Base-by-base conservation (phyloP, 92 coral and sea anemone genomes). In the Zoanthus sociatus region DNA sequence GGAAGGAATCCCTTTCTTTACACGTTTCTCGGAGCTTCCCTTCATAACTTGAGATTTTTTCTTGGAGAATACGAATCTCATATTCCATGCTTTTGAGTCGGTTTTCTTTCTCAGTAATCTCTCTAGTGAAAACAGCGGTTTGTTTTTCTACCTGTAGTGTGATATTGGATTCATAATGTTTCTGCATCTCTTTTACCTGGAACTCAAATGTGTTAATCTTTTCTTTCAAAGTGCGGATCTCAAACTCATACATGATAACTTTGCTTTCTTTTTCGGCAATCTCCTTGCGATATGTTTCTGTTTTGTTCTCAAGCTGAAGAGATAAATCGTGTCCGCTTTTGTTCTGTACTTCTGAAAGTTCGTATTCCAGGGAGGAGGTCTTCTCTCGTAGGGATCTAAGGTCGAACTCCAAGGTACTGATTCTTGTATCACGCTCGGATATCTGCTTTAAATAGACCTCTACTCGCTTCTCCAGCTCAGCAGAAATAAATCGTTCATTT, bases 271-370 rank as follows among this genome's bases (percentile, higher is more conserved):
- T 76, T 64, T 83, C 91, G 1, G 83, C 66, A 18, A 88, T 68
- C 30, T 88, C 91, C 3, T 83, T 78, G 26, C 86, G 91, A 76
- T 71, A 88, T 69, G 44, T 78, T 76, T 83, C 91, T 15, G 86
- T 67, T 51, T 88, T 78, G 47, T 53, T 83, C 51, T 88, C 91
- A 12, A 88, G 45, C 88, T 88, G 91, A 46, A 83, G 63, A 3
- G 91, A 88, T 42, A 83, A 18, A 37, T 88, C 91, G 13, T 86
- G 88, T 9, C 83, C 91, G 48, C 83, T 83, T n/a, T 70, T 83
- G 73, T 45, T 79, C 73, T 79, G 84, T 7, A 79, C 42, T 50
- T 79, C 84, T 9, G 84, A 79, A 20, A 79, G 33, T n/a, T 79
- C 84, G 56, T 79, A 79, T 4, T 64, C 84, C 54, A 79, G 33